Conservation (phyloP, 2,888 invertebrate species). For the Drosophila helvetica region DNA sequence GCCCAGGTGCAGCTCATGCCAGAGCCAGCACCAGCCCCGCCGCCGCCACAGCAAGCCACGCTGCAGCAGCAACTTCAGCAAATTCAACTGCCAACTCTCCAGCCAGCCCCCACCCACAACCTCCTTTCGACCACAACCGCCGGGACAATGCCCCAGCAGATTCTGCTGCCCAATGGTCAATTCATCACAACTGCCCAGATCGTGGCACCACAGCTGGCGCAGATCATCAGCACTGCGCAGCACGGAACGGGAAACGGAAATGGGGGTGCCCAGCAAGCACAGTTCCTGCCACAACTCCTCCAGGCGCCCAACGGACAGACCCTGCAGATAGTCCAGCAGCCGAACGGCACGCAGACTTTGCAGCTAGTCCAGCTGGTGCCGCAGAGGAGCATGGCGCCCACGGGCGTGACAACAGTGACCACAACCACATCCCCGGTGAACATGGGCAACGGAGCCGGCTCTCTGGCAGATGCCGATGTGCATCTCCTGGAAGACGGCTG, state of each 20-base stretch:
- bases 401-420: slow-evolving; percentile 36
- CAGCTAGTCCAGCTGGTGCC: slow-evolving; percentile 79
- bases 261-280: slow-evolving; percentile 59
- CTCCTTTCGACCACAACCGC: slow-evolving; percentile 64
- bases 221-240: slow-evolving; percentile 78
- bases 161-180: slow-evolving; percentile 83
- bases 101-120: slow-evolving; percentile 63
- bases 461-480: slow-evolving; percentile 76
- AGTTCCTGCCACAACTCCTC: slow-evolving; percentile 77
- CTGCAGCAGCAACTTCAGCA: slow-evolving; percentile 70
- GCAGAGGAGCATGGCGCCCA: slow-evolving; percentile 61
- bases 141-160: slow-evolving; percentile 78
- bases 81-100: slow-evolving; percentile 63
- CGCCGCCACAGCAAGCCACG: slow-evolving; percentile 41
- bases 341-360: slow-evolving; percentile 82
- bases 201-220: slow-evolving; percentile 82
- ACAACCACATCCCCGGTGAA: slow-evolving; percentile 54
- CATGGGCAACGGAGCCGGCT: slow-evolving; percentile 53
- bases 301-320: slow-evolving; percentile 82
- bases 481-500: slow-evolving; percentile 73
- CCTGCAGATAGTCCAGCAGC: slow-evolving; percentile 83
- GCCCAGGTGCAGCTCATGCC: slow-evolving; percentile 30
- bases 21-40: slow-evolving; percentile 56
- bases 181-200: slow-evolving; percentile 83
- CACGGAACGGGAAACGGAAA: slow-evolving; percentile 48